phyloP scores from a whole-genome alignment of 2,888 invertebrate genomes.

The Campoplex nolae region DNA sequence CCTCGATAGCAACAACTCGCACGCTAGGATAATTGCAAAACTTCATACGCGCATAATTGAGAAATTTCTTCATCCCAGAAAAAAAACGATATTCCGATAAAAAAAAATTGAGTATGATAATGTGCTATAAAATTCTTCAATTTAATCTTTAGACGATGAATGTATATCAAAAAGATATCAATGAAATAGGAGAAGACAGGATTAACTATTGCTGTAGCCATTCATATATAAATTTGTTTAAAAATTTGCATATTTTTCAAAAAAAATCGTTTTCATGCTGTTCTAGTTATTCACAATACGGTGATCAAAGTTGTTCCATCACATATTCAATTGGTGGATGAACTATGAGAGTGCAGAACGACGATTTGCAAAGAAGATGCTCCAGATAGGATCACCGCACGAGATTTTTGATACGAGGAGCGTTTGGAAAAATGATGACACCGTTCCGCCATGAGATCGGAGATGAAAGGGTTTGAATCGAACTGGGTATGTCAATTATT shows the following conservation, averaged over 20 bases:
- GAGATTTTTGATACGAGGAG: constrained; percentile 46
- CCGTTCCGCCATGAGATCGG: constrained; percentile 60
- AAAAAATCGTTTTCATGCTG: not conserved
- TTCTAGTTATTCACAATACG: constrained; percentile 43
- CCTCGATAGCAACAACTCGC: not conserved
- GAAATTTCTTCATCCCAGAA: not conserved
- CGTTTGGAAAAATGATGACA: constrained; percentile 49
- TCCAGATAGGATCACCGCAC: constrained; percentile 36
- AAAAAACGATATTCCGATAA: not conserved
- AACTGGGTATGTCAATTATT: constrained; percentile 61
- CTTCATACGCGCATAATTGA: not conserved
- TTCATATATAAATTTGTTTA: not conserved
- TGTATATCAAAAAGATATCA: not conserved
- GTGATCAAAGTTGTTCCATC: constrained; percentile 14
- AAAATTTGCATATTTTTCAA: not conserved
- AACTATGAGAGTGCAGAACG: constrained; percentile 45
- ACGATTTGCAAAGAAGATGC: constrained; percentile 53
- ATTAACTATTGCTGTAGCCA: not conserved
- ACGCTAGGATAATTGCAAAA: not conserved
- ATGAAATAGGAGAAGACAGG: not conserved
- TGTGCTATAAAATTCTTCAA: not conserved
- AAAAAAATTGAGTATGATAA: no score
- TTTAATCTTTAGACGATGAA: not conserved
- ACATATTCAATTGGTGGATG: constrained; percentile 24
- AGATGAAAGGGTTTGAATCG: constrained; percentile 64